Conservation (phyloP, 2,888 invertebrate genomes). For the Tachystola acroxantha region DNA sequence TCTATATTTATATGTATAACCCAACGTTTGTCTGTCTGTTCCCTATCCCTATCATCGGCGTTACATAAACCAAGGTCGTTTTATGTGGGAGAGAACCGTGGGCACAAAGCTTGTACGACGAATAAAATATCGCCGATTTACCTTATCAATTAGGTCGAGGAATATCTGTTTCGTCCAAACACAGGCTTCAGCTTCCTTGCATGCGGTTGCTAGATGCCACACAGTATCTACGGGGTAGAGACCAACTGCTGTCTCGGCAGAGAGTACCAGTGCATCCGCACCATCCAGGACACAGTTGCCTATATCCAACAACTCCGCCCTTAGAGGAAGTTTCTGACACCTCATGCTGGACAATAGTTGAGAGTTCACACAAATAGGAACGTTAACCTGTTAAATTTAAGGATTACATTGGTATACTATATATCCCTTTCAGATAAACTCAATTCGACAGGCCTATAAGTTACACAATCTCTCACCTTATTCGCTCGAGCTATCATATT, state of each 20-base stretch:
- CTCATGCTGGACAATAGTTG: conserved; percentile 58
- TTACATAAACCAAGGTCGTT: too few relatives aligned
- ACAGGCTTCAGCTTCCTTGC: conserved; percentile 84
- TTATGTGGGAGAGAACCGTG: too few relatives aligned
- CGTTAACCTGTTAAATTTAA: conserved; percentile 39
- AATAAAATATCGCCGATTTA: too few relatives aligned
- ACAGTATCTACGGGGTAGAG: conserved; percentile 75
- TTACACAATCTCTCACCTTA: conserved; percentile 29
- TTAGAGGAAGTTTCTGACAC: conserved; percentile 42
- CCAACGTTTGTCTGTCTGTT: too few relatives aligned
- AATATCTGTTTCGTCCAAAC: conserved; percentile 73
- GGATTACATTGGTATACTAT: not conserved
- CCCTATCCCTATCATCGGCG: too few relatives aligned
- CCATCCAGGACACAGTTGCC: conserved; percentile 87
- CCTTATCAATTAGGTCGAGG: conserved; percentile 61
- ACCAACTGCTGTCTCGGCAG: conserved; percentile 84
- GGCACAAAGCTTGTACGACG: too few relatives aligned
- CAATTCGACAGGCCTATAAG: too few relatives aligned
- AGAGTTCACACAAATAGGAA: conserved; percentile 50
- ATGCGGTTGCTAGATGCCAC: conserved; percentile 61
- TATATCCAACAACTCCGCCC: conserved; percentile 83
- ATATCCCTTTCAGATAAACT: not conserved
- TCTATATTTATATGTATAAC: too few relatives aligned
- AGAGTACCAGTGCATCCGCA: conserved; percentile 82
- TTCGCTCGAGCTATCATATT: conserved; percentile 72